Base-by-base conservation (phyloP, 2,113 vertebrate genomes). In the Taurulus bubalis region DNA sequence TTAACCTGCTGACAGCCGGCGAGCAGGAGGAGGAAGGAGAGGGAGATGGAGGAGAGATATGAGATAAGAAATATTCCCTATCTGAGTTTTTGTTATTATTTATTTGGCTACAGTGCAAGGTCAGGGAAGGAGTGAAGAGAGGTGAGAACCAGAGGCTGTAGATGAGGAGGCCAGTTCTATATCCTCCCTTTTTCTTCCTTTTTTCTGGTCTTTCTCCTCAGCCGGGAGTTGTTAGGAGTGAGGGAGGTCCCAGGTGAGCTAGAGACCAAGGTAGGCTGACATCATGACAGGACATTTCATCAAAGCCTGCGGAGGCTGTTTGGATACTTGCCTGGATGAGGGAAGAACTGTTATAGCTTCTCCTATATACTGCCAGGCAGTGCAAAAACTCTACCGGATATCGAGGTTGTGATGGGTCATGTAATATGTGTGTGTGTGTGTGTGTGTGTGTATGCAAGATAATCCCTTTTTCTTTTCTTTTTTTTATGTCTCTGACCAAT, bases 281-380 rank as follows among this genome's bases (percentile, higher is more conserved):
- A 90, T 93, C 85, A 91, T 94, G 93, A 92, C 91, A 92, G 88
- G 87, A 86, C 91, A 94, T 91, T 93, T 94, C 86, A 93, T 94
- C 91, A 92, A 87, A 89, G 87, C 85, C 84, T 73, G 80, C 70
- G 5, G 79, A 90, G 88, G 87, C 87, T 66, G 76, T 88, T 88
- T 91, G 90, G 89, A 90, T 85, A 73, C 81, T 75, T 86, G 88
- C 90, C 90, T 80, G 1, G 80, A 24, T 76, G 45, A 3, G 66
- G 76, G 77, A 87, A 85, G 89, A 84, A 75, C 69, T 64, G 79
- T 73, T 79, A 63, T 67, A 89, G 79, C 72, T 81, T 85, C 81
- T 85, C 56, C 75, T 83, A 60, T 74, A 71, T 71, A 65, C 89
- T 84, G 63, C 85, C 71, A 65, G 86, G 79, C 64, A 55, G 86